Base-by-base conservation (phyloP, 2,888 invertebrate genomes). In the Chrysodeixis includens region DNA sequence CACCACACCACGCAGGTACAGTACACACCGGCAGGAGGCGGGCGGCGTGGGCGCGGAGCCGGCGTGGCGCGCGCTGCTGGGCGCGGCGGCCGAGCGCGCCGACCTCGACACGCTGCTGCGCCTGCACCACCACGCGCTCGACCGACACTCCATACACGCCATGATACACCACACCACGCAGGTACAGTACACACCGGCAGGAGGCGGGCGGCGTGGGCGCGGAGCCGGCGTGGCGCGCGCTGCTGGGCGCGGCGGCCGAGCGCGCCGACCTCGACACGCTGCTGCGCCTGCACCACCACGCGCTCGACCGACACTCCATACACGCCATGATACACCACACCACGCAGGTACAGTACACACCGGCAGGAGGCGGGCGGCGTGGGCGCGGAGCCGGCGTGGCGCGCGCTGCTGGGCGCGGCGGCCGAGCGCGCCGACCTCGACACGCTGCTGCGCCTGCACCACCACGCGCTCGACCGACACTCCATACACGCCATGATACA, bases 331-430 rank as follows among this genome's bases (percentile, higher is more conserved):
- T 99, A 76, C 98, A 99, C 84, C 95, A 96, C 84, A 95, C 95
- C 79, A 97, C 97, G 56, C 96, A 88, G 86, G 87, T 86, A 66
- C 40, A 9, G 5, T 9, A n/a, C n/a, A n/a, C n/a, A n/a, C n/a
- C n/a, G n/a, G 16, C 73, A 74, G 71, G 98, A 98, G 90, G 98
- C 99, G 89, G 98, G 99, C 86, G 96, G 99, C 72, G 99, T 99
- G 90, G 99, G 99, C 95, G 98, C 98, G 0, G 99, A 99, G 95
- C 98, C 99, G 88, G 98, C 98, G 1, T 99, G 99, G 99, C 97
- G 97, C 71, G 97, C 97, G 82, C 96, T 99, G 86, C 96, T 97
- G 69, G 96, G 96, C 69, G 97, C 97, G 57, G 97, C 99, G 14
- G 96, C 97, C 62, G 96, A 96, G 78, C 97, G 98, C 0, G 96